Evolutionary conservation across 2,113 vertebrate genomes (phyloP).

Genomic region (Gymnarchus niloticus): DNA sequence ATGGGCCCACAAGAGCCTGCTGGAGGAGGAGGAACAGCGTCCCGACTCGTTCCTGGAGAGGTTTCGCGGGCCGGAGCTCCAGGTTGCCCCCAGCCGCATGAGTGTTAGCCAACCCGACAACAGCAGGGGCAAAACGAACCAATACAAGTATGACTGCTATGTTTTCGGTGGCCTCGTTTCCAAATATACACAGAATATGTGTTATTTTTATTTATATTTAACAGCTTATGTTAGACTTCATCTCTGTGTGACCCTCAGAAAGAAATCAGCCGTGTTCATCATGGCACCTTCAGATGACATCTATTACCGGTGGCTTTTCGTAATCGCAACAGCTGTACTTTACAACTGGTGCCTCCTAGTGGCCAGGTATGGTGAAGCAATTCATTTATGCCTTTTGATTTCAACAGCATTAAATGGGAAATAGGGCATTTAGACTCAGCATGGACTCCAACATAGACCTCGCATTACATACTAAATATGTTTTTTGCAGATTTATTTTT

Average conservation of each 20-base stretch:
- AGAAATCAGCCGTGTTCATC: conserved; percentile 66
- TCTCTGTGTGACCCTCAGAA: conserved; percentile 47
- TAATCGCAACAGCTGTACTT: conserved; percentile 77
- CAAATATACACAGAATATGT: background rate
- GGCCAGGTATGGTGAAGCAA: conserved; percentile 68
- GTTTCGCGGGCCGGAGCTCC: conserved; percentile 76
- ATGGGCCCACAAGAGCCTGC: conserved; percentile 80
- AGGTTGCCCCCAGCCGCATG: conserved; percentile 56
- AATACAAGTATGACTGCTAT: conserved; percentile 43
- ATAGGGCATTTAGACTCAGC: background rate
- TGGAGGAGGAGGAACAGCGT: conserved; percentile 65
- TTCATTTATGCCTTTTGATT: background rate
- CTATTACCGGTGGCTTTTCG: conserved; percentile 83
- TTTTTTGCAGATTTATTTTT: background rate
- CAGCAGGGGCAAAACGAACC: conserved; percentile 39
- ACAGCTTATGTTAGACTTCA: background rate
- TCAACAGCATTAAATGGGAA: background rate
- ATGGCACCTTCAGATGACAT: conserved; percentile 77
- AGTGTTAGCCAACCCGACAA: conserved; percentile 52
- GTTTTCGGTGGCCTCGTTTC: background rate
- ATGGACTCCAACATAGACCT: background rate
- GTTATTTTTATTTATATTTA: background rate
- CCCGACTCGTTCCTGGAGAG: conserved; percentile 89
- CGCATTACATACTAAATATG: background rate
- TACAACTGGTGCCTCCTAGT: conserved; percentile 89